Conservation (phyloP, 2,888 invertebrate species). For the Trichacis sp. region DNA sequence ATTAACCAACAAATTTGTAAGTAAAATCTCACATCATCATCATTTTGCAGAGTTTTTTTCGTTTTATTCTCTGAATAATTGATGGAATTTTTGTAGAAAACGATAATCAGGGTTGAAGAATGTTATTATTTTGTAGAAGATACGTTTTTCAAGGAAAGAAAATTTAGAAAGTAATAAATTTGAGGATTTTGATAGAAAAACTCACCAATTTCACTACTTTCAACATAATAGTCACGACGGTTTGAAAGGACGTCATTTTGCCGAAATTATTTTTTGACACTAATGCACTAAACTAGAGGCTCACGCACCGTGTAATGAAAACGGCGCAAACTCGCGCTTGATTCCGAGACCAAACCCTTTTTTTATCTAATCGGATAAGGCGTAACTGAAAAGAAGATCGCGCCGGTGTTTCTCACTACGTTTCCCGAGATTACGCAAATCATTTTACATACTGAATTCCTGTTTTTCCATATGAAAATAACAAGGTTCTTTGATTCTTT, state of each 20-base stretch:
- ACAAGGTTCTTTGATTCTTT: too few species aligned
- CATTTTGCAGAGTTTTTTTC: too few species aligned
- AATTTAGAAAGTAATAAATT: too few species aligned
- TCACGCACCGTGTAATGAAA: slow-evolving; percentile 20
- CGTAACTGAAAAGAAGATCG: slow-evolving; percentile 46
- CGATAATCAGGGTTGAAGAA: too few species aligned
- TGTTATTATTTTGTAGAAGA: too few species aligned
- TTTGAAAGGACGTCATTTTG: slow-evolving; percentile 85
- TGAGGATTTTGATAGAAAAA: too few species aligned
- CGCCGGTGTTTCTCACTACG: background rate
- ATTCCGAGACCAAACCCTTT: slow-evolving; percentile 56
- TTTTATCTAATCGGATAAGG: slow-evolving; percentile 67
- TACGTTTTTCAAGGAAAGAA: too few species aligned
- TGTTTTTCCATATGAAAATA: slow-evolving; percentile 4
- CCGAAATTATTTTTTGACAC: background rate
- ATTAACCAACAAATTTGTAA: too few species aligned
- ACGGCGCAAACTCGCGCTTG: slow-evolving; percentile 7
- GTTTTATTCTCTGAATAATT: too few species aligned
- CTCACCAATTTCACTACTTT: slow-evolving; percentile 87
- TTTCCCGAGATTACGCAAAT: background rate
- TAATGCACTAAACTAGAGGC: background rate
- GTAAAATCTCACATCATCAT: too few species aligned
- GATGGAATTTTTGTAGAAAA: too few species aligned
- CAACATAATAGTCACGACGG: slow-evolving; percentile 83
- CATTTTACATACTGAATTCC: background rate